Evolutionary conservation across 1,140 invertebrate genomes (phyloP), one percentile per base, ranked within the genome.

Genomic region (Drosophila pseudoananassae): DNA sequence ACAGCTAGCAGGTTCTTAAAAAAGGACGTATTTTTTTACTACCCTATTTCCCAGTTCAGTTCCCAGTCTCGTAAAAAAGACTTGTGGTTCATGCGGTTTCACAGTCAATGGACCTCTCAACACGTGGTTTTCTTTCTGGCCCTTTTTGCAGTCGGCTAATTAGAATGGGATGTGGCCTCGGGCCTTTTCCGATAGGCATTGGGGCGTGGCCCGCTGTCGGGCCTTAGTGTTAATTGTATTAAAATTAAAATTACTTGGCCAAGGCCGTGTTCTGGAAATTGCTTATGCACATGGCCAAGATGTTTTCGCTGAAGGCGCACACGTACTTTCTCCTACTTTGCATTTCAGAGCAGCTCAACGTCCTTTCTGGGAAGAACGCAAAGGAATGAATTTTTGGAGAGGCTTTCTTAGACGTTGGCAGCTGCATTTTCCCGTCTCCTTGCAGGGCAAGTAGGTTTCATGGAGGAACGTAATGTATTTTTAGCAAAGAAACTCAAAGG

Each of bases 71-170:
- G 25, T 40, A 83, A 65, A 70, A 61, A 12, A 17, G 38, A 20
- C 70, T 53, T 80, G 68, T 77, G 66, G 81, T 63, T 61, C 68
- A 77, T 80, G 73, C 50, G 47, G 68, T 68, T 60, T 64, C n/a
- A 1, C 5, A 31, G 73, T 17, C 49, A 64, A 63, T 60, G 71
- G 54, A 38, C 61, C 76, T 79, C 76, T 84, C 78, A 80, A 60
- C 76, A 56, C 29, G 51, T 40, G 53, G 53, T 50, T 70, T 33
- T 40, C 10, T 43, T 36, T n/a, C 8, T 3, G 31, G 31, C 9
- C 31, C 46, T 47, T 71, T 76, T 60, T 66, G 53, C 57, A 43
- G 63, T 53, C 63, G 49, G 46, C 58, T 80, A 72, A 79, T 83
- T 79, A 84, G 68, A 74, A 75, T 40, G 31, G 63, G 17, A 56